These are phyloP conservation scores for Caenorhabditis tropicalis DNA, from an alignment of 1,140 invertebrate genomes.

Conservation along the genomic window DNA sequence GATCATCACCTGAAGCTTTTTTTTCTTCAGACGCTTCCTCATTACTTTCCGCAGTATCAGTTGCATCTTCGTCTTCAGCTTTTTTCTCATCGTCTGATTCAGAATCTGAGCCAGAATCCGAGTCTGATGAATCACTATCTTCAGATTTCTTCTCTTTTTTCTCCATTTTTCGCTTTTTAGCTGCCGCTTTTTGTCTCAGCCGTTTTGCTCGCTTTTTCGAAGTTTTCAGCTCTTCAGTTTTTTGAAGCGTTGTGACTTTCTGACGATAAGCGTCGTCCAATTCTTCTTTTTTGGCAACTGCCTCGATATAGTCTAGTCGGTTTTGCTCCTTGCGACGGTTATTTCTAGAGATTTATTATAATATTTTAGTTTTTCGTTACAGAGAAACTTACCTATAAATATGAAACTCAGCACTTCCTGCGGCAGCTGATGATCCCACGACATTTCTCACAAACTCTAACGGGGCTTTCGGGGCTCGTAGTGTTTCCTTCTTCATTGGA, in stretches of 20 bases:
- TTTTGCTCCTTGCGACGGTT: conserved; percentile 67
- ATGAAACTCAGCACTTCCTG: conserved; percentile 69
- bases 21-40: conserved; percentile 47
- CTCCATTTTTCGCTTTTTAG: conserved; percentile 48
- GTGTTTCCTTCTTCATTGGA: conserved; percentile 43
- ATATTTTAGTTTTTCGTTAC: neutral
- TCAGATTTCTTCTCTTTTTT: conserved; percentile 41
- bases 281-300: conserved; percentile 61
- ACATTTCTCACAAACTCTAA: conserved; percentile 63
- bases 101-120: conserved; percentile 5
- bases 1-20: conserved; percentile 32
- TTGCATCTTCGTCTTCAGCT: neutral
- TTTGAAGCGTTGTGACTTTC: conserved; percentile 1
- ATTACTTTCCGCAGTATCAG: neutral
- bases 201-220: conserved; percentile 60
- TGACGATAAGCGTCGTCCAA: conserved; percentile 61
- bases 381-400: conserved; percentile 62
- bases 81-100: neutral
- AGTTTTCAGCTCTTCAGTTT: conserved; percentile 54
- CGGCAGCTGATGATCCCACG: conserved; percentile 69
- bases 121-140: neutral
- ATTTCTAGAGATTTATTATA: conserved; percentile 60
- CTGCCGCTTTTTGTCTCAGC: conserved; percentile 52
- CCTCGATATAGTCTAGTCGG: conserved; percentile 65
- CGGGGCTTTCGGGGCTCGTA: conserved; percentile 51